These are phyloP conservation scores for Okapia johnstoni DNA, from an alignment of 2,113 vertebrate genomes.

Conservation along the genomic window DNA sequence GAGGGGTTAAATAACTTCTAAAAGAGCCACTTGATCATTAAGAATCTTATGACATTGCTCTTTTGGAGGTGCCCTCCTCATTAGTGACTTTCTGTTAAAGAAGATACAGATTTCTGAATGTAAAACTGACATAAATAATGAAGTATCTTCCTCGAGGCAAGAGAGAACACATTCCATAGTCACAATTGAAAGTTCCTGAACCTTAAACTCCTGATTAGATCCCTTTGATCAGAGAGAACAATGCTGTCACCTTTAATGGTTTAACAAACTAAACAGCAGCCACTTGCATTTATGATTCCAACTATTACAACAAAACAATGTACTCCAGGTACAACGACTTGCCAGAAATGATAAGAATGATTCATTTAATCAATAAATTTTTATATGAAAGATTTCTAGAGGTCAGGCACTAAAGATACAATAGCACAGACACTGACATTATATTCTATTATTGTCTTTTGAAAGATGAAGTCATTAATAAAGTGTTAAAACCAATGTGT, in stretches of 20 bases:
- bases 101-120: neutral
- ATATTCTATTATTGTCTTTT: neutral
- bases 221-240: neutral
- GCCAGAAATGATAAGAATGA: neutral
- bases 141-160: neutral
- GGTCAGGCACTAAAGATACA: neutral
- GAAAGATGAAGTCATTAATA: neutral
- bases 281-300: neutral
- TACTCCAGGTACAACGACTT: neutral
- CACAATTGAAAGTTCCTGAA: neutral
- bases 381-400: neutral
- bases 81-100: neutral
- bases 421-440: neutral
- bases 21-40: neutral
- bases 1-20: neutral
- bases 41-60: neutral
- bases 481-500: neutral
- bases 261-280: neutral
- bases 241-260: neutral
- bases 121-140: conserved; percentile 14
- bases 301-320: neutral
- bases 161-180: neutral
- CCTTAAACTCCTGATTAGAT: neutral
- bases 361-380: neutral
- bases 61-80: neutral